Conservation (phyloP, 2,797 vertebrate genomes). For the Otolemur crassicaudatus region DNA sequence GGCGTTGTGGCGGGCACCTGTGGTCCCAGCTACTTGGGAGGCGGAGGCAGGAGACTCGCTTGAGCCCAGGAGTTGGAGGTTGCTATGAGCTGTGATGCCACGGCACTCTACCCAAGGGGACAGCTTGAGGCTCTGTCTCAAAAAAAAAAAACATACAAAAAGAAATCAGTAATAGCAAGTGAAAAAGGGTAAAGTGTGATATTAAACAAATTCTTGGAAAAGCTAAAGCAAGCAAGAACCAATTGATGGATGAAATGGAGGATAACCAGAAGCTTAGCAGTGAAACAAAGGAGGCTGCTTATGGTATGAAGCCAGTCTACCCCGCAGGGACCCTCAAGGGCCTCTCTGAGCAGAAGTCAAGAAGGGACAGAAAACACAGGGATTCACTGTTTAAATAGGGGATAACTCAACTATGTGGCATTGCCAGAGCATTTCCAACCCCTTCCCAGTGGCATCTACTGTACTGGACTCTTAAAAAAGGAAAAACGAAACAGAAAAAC, state of each 20-base stretch:
- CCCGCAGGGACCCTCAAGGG: neutral
- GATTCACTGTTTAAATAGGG: rapidly evolving
- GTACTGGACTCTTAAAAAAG: neutral
- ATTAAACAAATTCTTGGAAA: conserved; percentile 18
- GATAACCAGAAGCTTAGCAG: neutral
- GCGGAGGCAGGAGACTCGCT: no score
- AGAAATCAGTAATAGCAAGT: neutral
- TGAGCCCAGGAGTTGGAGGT: no score
- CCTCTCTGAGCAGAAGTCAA: neutral
- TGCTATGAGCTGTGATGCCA: no score
- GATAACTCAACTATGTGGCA: neutral
- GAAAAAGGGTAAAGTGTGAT: neutral
- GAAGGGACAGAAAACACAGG: neutral
- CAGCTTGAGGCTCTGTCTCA: no score
- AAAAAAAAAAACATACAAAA: no score
- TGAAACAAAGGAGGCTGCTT: neutral
- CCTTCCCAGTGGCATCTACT: neutral
- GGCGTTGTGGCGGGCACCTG: no score
- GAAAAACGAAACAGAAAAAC: neutral
- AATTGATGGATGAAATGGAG: neutral
- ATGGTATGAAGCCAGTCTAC: neutral
- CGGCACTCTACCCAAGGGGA: no score
- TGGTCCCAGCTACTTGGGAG: no score
- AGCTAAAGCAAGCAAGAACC: conserved; percentile 9
- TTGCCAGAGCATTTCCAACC: neutral